Conservation (phyloP, 2,888 invertebrate species). For the Nomada lathburiana region DNA sequence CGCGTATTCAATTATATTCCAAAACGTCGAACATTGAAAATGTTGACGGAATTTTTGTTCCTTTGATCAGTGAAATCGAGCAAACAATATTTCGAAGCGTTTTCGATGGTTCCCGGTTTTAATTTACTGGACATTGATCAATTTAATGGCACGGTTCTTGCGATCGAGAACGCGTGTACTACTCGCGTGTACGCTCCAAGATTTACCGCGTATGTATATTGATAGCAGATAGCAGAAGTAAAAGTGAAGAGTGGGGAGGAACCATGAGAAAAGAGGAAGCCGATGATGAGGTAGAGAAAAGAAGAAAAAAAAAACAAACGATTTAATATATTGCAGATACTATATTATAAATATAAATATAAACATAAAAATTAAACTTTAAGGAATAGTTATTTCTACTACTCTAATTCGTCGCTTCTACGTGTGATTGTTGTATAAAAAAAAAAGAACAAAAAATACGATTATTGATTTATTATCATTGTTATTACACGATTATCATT, state of each 20-base stretch:
- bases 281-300: background rate
- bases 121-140: background rate
- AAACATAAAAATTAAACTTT: conserved; percentile 68
- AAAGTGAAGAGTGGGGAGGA: conserved; percentile 27
- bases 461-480: conserved; percentile 77
- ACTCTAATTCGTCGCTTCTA: conserved; percentile 84
- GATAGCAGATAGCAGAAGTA: conserved; percentile 56
- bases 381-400: conserved; percentile 83
- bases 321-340: conserved; percentile 81
- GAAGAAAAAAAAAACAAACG: conserved; percentile 62
- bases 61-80: too few relatives aligned
- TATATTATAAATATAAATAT: conserved; percentile 69
- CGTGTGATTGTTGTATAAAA: conserved; percentile 84
- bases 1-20: too few relatives aligned
- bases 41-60: background rate
- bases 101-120: too few relatives aligned
- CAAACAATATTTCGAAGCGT: too few relatives aligned
- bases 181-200: conserved; percentile 43
- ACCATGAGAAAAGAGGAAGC: background rate
- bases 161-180: conserved; percentile 24
- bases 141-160: conserved; percentile 44
- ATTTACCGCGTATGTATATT: conserved; percentile 65
- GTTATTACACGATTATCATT: conserved; percentile 71
- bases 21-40: too few relatives aligned
- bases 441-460: conserved; percentile 63